phyloP scores from a whole-genome alignment of 2,113 vertebrate genomes.

The Amia ocellicauda region DNA sequence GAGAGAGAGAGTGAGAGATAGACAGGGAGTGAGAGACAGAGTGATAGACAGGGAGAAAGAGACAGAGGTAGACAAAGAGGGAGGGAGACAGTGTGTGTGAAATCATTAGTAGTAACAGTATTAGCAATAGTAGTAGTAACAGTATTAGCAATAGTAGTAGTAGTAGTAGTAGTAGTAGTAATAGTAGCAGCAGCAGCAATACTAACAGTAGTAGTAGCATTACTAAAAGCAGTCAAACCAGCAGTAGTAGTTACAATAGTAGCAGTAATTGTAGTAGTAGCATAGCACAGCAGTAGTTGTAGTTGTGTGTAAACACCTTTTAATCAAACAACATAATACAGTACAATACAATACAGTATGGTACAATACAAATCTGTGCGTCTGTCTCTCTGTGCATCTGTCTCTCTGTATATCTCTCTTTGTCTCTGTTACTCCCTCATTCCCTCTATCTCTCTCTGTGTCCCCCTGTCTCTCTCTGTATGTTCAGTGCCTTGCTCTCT shows the following conservation, averaged over 20 bases:
- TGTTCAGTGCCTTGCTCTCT: neutral
- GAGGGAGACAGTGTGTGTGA: neutral
- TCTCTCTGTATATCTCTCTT: neutral
- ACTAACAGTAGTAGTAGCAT: no score
- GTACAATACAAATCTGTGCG: no score
- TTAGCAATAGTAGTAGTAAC: no score
- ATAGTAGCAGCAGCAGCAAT: no score
- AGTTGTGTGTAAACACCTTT: no score
- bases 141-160: no score
- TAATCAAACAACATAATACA: no score
- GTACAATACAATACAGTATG: conserved; percentile 24
- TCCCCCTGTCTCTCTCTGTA: neutral
- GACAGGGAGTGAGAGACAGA: neutral
- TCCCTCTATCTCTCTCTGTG: neutral
- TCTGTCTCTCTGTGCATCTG: neutral
- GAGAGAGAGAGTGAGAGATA: neutral
- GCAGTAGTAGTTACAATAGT: no score
- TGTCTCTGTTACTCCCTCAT: neutral
- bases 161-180: no score
- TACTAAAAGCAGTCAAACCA: no score
- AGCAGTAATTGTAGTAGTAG: conserved; percentile 9
- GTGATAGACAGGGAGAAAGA: neutral
- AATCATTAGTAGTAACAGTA: no score
- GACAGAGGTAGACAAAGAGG: neutral
- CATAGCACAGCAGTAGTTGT: conserved; percentile 22